These are phyloP conservation scores for Melopsittacus undulatus DNA, from an alignment of 2,797 vertebrate genomes.

Conservation along the genomic window DNA sequence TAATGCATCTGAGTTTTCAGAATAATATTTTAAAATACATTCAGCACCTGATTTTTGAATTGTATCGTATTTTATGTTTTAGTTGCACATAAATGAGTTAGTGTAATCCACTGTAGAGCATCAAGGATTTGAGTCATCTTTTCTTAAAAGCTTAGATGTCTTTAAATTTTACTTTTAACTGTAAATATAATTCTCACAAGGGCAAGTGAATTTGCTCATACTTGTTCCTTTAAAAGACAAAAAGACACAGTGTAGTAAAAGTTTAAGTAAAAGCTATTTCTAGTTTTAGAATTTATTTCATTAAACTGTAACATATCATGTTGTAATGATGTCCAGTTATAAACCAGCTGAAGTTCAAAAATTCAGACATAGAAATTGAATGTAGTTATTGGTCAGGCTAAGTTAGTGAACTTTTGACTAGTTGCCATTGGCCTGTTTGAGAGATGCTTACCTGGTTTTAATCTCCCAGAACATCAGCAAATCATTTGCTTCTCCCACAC, in stretches of 20 bases:
- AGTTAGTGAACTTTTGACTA: background rate
- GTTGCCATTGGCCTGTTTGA: background rate
- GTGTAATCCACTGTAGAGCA: background rate
- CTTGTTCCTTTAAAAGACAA: background rate
- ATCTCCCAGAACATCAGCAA: background rate
- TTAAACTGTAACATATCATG: background rate
- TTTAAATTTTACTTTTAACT: background rate
- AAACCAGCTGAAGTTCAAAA: background rate
- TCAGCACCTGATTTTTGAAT: background rate
- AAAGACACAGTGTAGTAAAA: background rate
- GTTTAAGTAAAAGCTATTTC: background rate
- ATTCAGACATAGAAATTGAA: background rate
- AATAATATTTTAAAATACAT: background rate
- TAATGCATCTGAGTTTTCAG: background rate
- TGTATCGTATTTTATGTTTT: background rate
- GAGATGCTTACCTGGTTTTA: background rate
- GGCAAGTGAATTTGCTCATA: background rate
- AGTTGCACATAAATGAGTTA: background rate
- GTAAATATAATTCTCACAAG: background rate
- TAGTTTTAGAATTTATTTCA: background rate
- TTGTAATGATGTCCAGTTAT: background rate
- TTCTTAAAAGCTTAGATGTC: background rate
- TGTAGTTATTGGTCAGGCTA: background rate
- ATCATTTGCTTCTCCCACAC: conserved; percentile 19
- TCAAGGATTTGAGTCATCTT: background rate